Conservation (phyloP, 1,140 invertebrate species). For the Drosophila obscura region DNA sequence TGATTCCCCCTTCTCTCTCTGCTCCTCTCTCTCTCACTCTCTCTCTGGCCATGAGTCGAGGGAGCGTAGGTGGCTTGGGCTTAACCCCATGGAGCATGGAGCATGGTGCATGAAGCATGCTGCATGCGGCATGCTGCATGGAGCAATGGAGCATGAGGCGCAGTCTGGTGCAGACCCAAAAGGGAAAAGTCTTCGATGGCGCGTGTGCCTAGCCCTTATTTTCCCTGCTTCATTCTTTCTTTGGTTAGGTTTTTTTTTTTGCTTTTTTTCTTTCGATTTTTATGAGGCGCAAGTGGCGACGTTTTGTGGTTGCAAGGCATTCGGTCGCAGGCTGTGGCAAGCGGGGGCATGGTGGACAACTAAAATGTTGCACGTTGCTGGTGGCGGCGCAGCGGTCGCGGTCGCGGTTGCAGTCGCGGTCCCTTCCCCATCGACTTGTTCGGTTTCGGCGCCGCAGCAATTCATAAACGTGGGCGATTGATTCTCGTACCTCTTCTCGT, state of each 20-base stretch:
- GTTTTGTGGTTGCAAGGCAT: slow-evolving; percentile 81
- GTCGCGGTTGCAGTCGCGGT: not conserved
- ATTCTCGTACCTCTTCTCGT: slow-evolving; percentile 71
- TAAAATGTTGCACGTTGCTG: slow-evolving; percentile 79
- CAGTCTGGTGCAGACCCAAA: slow-evolving; percentile 26
- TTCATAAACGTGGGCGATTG: slow-evolving; percentile 83
- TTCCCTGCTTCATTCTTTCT: slow-evolving; percentile 53
- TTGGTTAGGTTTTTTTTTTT: slow-evolving; percentile 8
- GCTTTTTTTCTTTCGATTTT: slow-evolving; percentile 37
- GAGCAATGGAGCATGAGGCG: slow-evolving; percentile 24
- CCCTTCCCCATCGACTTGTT: slow-evolving; percentile 31
- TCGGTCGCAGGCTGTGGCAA: slow-evolving; percentile 25
- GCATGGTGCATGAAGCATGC: slow-evolving; percentile 5
- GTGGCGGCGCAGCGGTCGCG: slow-evolving; percentile 36
- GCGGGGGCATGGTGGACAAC: slow-evolving; percentile 51
- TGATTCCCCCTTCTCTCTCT: not conserved
- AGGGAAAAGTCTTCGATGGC: slow-evolving; percentile 49
- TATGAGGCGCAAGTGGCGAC: slow-evolving; percentile 82
- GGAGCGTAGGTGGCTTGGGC: slow-evolving; percentile 69
- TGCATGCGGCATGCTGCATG: slow-evolving; percentile 23
- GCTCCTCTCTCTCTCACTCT: slow-evolving; percentile 6
- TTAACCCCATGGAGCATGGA: slow-evolving; percentile 48
- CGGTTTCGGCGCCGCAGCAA: slow-evolving; percentile 79
- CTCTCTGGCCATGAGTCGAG: slow-evolving; percentile 21
- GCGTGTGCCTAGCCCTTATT: slow-evolving; percentile 83